Conservation (phyloP, 2,888 invertebrate genomes). For the Malachius bipustulatus region DNA sequence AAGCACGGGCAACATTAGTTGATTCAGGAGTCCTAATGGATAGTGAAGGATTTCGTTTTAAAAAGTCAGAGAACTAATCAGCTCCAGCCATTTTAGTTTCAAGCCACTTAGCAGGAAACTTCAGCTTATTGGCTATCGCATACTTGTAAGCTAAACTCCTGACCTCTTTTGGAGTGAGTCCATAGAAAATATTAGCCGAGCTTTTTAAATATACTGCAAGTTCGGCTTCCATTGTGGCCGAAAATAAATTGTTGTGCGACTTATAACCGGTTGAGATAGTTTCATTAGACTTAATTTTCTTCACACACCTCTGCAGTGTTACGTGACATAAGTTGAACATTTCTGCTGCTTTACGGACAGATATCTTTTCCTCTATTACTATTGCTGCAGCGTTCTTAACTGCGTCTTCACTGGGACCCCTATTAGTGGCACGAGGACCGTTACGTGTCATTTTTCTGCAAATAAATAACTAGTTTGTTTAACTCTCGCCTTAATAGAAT, state of each 20-base stretch:
- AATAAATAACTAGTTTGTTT: no score
- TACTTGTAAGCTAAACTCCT: slow-evolving; percentile 1
- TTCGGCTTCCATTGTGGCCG: slow-evolving; percentile 1
- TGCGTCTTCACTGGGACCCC: slow-evolving; percentile 1
- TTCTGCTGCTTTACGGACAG: no score
- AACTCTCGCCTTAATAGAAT: no score
- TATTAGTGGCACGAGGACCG: no score
- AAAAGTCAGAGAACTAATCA: neutral
- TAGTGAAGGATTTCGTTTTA: neutral
- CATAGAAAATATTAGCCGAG: slow-evolving; percentile 2
- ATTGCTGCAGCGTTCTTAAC: neutral
- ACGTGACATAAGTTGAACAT: slow-evolving; percentile 1
- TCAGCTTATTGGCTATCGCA: slow-evolving; percentile 2
- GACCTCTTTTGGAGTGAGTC: no score
- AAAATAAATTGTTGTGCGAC: no score
- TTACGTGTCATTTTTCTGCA: no score
- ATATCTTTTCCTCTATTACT: slow-evolving; percentile 3
- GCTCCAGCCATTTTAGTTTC: neutral
- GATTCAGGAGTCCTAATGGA: neutral
- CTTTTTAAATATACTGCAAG: neutral
- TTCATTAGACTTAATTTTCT: neutral
- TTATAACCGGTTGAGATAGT: slow-evolving; percentile 1
- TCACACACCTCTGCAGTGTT: neutral
- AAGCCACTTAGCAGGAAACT: slow-evolving; percentile 1
- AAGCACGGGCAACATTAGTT: slow-evolving; percentile 1